Evolutionary conservation across 2,797 vertebrate genomes (phyloP).

Genomic region (Pseudochaenichthys georgianus): DNA sequence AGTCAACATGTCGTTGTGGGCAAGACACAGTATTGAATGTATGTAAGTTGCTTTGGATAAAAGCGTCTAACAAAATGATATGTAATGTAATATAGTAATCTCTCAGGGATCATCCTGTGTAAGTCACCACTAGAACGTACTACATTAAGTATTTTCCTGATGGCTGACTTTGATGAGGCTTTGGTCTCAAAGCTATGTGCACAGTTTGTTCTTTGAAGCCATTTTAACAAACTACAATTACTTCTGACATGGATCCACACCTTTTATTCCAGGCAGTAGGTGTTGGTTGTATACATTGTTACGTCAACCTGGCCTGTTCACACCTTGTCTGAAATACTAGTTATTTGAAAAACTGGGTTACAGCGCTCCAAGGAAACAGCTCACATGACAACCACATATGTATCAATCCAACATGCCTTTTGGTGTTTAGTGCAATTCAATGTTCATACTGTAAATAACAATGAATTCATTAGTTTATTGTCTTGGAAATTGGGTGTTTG

Average conservation of each 20-base stretch:
- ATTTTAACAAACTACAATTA: neutral
- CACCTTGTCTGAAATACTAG: slow-evolving; percentile 30
- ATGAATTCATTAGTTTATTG: neutral
- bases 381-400: slow-evolving; percentile 3
- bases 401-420: slow-evolving; percentile 28
- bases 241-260: neutral
- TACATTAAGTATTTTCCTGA: slow-evolving; percentile 21
- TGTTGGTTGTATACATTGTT: neutral
- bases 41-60: too few relatives aligned
- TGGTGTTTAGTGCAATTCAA: slow-evolving; percentile 10
- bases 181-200: neutral
- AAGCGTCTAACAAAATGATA: too few relatives aligned
- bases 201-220: neutral
- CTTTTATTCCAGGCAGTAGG: slow-evolving; percentile 6
- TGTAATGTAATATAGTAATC: neutral
- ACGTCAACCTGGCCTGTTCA: slow-evolving; percentile 7
- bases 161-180: neutral
- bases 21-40: too few relatives aligned
- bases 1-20: too few relatives aligned
- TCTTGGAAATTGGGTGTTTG: neutral
- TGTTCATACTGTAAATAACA: slow-evolving; percentile 17
- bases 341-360: slow-evolving; percentile 32
- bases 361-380: slow-evolving; percentile 31
- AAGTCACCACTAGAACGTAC: slow-evolving; percentile 8
- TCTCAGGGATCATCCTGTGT: slow-evolving; percentile 63